Evolutionary conservation across 2,888 invertebrate genomes (phyloP).

Genomic region (Miltochrista miniata): DNA sequence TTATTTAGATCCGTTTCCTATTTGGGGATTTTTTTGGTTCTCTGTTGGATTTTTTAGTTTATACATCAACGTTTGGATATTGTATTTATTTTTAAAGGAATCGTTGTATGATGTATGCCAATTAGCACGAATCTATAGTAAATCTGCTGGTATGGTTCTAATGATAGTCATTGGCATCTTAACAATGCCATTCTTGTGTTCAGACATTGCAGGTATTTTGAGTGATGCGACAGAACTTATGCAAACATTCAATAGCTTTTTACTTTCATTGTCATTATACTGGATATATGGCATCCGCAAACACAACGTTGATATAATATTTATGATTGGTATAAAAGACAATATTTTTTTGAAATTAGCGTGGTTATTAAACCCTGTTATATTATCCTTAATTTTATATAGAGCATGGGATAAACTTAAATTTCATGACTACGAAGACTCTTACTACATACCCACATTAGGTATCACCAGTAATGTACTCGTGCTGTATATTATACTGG

Average conservation of each 20-base stretch:
- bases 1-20: slow-evolving; percentile 58
- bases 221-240: slow-evolving; percentile 57
- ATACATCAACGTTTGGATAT: slow-evolving; percentile 60
- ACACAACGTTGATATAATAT: slow-evolving; percentile 70
- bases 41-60: slow-evolving; percentile 55
- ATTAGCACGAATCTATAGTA: slow-evolving; percentile 42
- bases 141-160: slow-evolving; percentile 40
- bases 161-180: slow-evolving; percentile 43
- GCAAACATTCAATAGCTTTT: slow-evolving; percentile 56
- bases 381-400: slow-evolving; percentile 45
- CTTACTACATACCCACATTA: slow-evolving; percentile 41
- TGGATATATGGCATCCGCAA: slow-evolving; percentile 70
- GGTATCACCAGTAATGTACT: slow-evolving; percentile 40
- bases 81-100: slow-evolving; percentile 56
- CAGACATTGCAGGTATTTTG: slow-evolving; percentile 59
- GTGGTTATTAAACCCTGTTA: slow-evolving; percentile 64
- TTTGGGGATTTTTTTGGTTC: slow-evolving; percentile 69
- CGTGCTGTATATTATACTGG: slow-evolving; percentile 48
- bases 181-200: slow-evolving; percentile 65
- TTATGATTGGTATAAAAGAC: slow-evolving; percentile 75
- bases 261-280: slow-evolving; percentile 65
- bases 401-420: slow-evolving; percentile 38
- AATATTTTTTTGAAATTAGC: slow-evolving; percentile 65
- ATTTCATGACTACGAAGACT: slow-evolving; percentile 36
- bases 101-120: slow-evolving; percentile 34